These are phyloP conservation scores for Spongilla lacustris DNA, from an alignment of 37 sponge, comb jelly and placozoan species.

Conservation along the genomic window DNA sequence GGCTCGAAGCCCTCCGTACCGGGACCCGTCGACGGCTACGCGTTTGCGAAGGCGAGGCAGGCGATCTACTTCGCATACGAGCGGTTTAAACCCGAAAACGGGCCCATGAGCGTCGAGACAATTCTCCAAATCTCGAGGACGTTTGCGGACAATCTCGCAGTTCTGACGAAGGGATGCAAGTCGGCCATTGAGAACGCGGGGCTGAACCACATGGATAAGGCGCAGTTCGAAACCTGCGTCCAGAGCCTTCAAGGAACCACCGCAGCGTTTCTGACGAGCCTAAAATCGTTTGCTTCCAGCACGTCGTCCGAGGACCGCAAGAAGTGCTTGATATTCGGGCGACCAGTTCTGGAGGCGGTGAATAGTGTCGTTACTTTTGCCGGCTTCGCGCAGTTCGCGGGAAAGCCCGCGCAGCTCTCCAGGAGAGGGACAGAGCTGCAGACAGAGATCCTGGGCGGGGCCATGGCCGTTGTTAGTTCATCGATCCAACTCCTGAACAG, in stretches of 20 bases:
- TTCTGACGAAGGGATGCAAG: slow-evolving; percentile 59
- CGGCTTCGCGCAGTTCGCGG: slow-evolving; percentile 52
- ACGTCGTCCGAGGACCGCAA: slow-evolving; percentile 37
- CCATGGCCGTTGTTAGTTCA: slow-evolving; percentile 82
- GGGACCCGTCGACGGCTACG: slow-evolving; percentile 55
- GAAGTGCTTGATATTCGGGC: slow-evolving; percentile 58
- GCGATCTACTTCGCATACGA: slow-evolving; percentile 51
- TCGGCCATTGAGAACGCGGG: slow-evolving; percentile 31
- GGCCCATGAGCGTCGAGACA: slow-evolving; percentile 15
- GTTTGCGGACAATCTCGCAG: slow-evolving; percentile 67
- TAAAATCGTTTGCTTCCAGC: slow-evolving; percentile 59
- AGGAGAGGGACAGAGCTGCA: slow-evolving; percentile 49
- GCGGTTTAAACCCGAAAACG: slow-evolving; percentile 47
- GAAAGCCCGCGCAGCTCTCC: slow-evolving; percentile 59
- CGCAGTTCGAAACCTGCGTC: slow-evolving; percentile 51
- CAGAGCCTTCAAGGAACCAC: slow-evolving; percentile 69
- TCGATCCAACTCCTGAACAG: slow-evolving; percentile 57
- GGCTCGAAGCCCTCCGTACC: slow-evolving; percentile 50
- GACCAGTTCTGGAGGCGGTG: slow-evolving; percentile 65
- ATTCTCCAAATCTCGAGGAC: slow-evolving; percentile 66
- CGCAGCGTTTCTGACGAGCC: slow-evolving; percentile 51
- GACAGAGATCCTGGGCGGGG: slow-evolving; percentile 73
- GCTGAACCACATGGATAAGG: slow-evolving; percentile 19
- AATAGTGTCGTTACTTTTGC: slow-evolving; percentile 62
- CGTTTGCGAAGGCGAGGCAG: slow-evolving; percentile 56